Evolutionary conservation across 1,140 invertebrate species (phyloP).

Genomic region (Stenopsyche tienmushanensis): DNA sequence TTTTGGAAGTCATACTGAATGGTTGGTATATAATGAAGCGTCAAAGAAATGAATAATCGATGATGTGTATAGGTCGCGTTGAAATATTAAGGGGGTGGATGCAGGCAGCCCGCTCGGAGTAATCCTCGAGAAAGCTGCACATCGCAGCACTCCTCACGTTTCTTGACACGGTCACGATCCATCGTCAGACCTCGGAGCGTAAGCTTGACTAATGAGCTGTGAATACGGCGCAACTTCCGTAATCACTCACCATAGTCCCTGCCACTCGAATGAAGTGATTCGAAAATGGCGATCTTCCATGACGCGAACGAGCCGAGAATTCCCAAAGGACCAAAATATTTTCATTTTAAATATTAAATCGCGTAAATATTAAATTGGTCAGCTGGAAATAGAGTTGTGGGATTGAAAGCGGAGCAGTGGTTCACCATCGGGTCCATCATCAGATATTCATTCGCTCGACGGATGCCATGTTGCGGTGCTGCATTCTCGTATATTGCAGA

Average conservation of each 20-base stretch:
- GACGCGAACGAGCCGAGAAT: too few species aligned
- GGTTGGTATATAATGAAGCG: too few species aligned
- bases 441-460: not conserved
- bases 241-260: too few species aligned
- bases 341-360: too few species aligned
- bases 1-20: too few species aligned
- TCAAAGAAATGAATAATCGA: too few species aligned
- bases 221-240: too few species aligned
- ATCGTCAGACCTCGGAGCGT: not conserved
- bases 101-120: too few species aligned
- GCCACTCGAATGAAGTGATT: not conserved
- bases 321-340: too few species aligned
- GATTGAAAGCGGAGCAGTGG: not conserved
- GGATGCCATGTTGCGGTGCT: not conserved
- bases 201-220: constrained; percentile 38
- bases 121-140: constrained; percentile 36
- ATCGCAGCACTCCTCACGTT: constrained; percentile 32
- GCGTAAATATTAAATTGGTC: not conserved
- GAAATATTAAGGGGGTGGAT: too few species aligned
- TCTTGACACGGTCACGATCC: constrained; percentile 9
- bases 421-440: not conserved
- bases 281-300: too few species aligned
- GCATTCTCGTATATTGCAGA: not conserved
- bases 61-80: too few species aligned
- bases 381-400: not conserved